Percentiles rank a stretch among this genome's conserved stretches.
Evolutionary conservation across 2,113 vertebrate genomes (phyloP).

Genomic region (Archocentrus centrarchus): DNA sequence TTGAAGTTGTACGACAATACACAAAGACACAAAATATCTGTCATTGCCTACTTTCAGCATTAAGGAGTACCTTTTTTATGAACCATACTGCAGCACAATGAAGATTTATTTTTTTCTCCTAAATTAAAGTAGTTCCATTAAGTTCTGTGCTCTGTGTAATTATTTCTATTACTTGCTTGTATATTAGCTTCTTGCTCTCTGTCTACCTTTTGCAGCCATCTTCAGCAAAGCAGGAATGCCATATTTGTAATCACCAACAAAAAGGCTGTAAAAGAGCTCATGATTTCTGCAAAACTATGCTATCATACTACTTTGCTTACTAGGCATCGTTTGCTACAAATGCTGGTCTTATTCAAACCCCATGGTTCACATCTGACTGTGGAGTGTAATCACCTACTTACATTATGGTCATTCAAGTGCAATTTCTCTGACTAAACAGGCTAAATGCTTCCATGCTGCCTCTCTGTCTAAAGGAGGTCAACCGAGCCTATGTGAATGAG

Average conservation of each 20-base stretch:
- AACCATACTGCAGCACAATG: neutral
- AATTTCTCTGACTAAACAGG: slow-evolving; percentile 53
- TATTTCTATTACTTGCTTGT: slow-evolving; percentile 3
- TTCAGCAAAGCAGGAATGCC: neutral
- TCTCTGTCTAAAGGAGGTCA: slow-evolving; percentile 34
- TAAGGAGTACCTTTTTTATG: neutral
- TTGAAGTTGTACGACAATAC: neutral
- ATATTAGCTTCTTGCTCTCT: neutral
- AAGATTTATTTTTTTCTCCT: neutral
- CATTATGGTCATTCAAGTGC: slow-evolving; percentile 36
- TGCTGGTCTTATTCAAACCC: slow-evolving; percentile 28
- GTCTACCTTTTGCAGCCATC: neutral
- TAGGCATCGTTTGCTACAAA: neutral
- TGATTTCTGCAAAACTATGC: neutral
- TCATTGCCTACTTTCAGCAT: neutral
- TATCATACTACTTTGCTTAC: neutral
- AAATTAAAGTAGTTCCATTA: neutral
- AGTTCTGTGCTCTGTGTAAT: neutral
- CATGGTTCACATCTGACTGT: slow-evolving; percentile 41
- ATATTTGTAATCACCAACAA: neutral
- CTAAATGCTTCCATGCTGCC: slow-evolving; percentile 53
- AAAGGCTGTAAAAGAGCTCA: neutral
- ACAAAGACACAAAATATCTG: neutral
- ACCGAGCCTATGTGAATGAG: slow-evolving; percentile 23
- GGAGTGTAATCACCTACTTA: slow-evolving; percentile 13